Percentiles rank a stretch among this genome's conserved stretches.
Evolutionary conservation across 1,140 invertebrate genomes (phyloP).

Genomic region (Camponotus pennsylvanicus): DNA sequence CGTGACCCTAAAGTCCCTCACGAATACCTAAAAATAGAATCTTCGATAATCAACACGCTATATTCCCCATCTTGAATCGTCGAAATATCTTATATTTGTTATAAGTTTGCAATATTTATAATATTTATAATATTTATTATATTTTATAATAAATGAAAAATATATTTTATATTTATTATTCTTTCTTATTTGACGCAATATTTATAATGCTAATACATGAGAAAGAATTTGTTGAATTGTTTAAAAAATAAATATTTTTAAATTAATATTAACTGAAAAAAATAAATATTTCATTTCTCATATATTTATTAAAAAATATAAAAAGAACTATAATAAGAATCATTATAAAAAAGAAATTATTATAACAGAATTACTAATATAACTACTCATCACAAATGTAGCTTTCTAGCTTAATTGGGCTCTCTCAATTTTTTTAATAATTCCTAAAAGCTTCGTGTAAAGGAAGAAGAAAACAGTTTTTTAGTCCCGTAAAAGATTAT

Average conservation of each 20-base stretch:
- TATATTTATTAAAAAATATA: neutral
- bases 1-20: slow-evolving; percentile 16
- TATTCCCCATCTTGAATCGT: neutral
- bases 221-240: neutral
- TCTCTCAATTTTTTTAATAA: neutral
- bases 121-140: neutral
- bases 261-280: neutral
- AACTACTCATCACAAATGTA: neutral
- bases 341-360: too few relatives aligned
- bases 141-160: neutral
- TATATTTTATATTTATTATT: neutral
- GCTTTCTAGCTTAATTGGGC: neutral
- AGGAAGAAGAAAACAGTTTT: neutral
- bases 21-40: slow-evolving; percentile 25
- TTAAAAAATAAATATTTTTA: slow-evolving; percentile 11
- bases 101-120: neutral
- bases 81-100: neutral
- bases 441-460: neutral
- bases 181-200: neutral
- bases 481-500: neutral
- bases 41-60: slow-evolving; percentile 20
- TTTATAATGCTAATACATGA: neutral
- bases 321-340: neutral
- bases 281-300: neutral
- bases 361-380: too few relatives aligned